A percentile compares a stretch with the other conserved stretches of the same genome.
These are phyloP conservation scores for Papilio protenor DNA, from an alignment of 2,888 invertebrate species.

Conservation along the genomic window DNA sequence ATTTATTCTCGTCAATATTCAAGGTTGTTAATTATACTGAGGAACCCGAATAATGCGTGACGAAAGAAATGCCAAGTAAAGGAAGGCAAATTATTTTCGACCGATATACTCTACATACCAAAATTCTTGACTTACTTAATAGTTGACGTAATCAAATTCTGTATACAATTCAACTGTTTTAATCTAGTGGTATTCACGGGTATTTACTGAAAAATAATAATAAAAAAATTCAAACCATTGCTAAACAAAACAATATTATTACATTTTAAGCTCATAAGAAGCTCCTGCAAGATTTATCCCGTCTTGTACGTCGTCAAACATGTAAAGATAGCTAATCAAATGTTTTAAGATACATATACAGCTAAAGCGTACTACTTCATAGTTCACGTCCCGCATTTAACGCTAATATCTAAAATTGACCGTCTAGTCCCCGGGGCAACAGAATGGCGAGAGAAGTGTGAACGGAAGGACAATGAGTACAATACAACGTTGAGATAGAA, in stretches of 20 bases:
- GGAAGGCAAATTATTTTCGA: neutral
- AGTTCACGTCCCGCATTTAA: constrained; percentile 16
- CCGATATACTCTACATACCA: neutral
- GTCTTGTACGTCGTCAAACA: neutral
- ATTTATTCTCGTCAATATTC: constrained; percentile 3
- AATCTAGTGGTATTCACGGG: neutral
- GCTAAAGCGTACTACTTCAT: too few relatives aligned
- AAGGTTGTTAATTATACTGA: neutral
- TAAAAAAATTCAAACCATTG: too few relatives aligned
- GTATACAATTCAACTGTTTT: neutral
- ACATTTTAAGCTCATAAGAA: too few relatives aligned
- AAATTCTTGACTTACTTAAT: neutral
- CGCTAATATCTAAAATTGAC: neutral
- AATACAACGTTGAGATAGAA: neutral
- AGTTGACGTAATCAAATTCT: neutral
- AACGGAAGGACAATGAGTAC: neutral
- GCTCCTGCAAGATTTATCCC: too few relatives aligned
- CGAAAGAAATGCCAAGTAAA: neutral
- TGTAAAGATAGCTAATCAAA: neutral
- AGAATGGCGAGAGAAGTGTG: neutral
- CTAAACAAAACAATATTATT: too few relatives aligned
- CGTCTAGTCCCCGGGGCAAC: neutral
- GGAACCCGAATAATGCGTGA: neutral
- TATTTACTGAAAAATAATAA: too few relatives aligned
- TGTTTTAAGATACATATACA: too few relatives aligned